Evolutionary conservation across 2,888 invertebrate genomes (phyloP), one percentile per base, ranked within the genome.

Genomic region (Lordiphosa andalusiaca): DNA sequence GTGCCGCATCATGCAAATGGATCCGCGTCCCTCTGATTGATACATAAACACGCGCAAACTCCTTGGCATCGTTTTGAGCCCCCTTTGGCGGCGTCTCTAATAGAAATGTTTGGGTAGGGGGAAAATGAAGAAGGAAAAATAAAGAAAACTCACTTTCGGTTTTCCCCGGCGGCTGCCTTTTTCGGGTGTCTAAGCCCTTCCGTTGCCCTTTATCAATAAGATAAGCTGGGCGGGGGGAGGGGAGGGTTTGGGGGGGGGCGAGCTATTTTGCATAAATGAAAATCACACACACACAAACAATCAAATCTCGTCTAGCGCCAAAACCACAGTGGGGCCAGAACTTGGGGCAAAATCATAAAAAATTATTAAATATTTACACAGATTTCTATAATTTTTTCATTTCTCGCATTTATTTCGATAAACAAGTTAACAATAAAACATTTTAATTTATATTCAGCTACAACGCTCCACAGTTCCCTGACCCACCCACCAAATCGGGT

Each of bases 241-340:
- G 6, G 25, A 25, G 6, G 2, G 25, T n/a, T n/a, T n/a, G n/a
- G 6, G 25, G 6, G 6, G 1, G 44, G n/a, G 46, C 73, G 73
- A 78, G 83, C 82, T 78, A 73, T 68, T 80, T 80, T 80, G 81
- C 83, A 78, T 80, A 83, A 83, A 67, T 77, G 81, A 77, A 71
- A 73, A 48, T 53, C 57, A 56, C 60, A 74, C 41, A 40, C 58
- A 51, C 41, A 40, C 58, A 51, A 66, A 80, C 80, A 80, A 80
- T 76, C 75, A 73, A 75, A 71, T 42, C 62, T 53, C 54, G 64
- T 67, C 73, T 71, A 55, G 69, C 53, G 64, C 35, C 39, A 12
- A 47, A 39, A 52, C 58, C 52, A 56, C 55, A 23, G 60, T 60
- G 58, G 35, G 1, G 16, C 13, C 19, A 6, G 1, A 30, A 6